Evolutionary conservation across 2,797 vertebrate genomes (phyloP), one percentile per base, ranked within the genome.

Genomic region (Pangasius djambal): DNA sequence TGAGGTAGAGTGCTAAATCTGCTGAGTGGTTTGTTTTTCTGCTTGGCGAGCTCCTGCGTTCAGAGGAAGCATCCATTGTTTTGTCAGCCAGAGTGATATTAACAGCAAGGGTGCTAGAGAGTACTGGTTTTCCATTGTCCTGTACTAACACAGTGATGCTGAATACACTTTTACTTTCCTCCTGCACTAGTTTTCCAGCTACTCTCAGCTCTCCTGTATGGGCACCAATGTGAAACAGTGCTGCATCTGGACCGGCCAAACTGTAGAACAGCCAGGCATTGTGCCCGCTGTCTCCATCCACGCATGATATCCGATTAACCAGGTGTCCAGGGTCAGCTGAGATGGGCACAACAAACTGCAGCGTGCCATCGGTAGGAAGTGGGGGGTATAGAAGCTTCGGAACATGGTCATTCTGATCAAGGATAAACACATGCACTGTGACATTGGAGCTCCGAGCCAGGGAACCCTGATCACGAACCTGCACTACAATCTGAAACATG

Each of bases 251-350:
- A 91, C 95, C 96, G 85, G 96, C 84, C 67, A 97, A 90, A 0
- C 91, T 95, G 69, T 97, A 97, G 0, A 96, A 96, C 15, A 97
- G 95, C 96, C 97, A 97, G 1, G 97, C 97, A 0, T 97, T 97
- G 91, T 97, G 95, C 50, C 97, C 97, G 0, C 97, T 95, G 10
- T 97, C 97, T 0, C 94, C 95, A 74, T 97, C 97, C 88, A 97
- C 94, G 0, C 96, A 97, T 52, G 95, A 94, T 91, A 97, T 95
- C 88, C 97, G 97, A 86, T 96, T 96, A 86, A 97, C 93, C 89
- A 97, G 89, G 74, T 96, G 95, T 55, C 96, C 97, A 0, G 93
- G 74, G n/a, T 95, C 94, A 28, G 94, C 95, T 25, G 96, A 95
- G 18, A 94, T 94, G 0, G 94, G 96, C 85, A 97, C 92, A 25